Conservation (phyloP, 2,797 vertebrate species). For the Rhinella marina region DNA sequence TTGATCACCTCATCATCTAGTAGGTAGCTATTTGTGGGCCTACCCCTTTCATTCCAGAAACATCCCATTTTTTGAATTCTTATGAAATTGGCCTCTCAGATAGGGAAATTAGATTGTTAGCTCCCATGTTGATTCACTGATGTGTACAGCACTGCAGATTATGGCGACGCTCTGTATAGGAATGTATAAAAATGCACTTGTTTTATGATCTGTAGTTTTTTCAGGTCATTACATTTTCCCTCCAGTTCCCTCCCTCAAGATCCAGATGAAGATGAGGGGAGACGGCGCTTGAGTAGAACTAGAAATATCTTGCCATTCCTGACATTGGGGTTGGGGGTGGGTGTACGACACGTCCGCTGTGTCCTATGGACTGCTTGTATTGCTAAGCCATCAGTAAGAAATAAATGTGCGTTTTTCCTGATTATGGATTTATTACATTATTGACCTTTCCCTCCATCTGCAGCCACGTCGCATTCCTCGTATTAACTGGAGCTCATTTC, state of each 20-base stretch:
- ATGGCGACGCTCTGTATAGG: not conserved
- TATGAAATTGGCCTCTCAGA: too few relatives aligned
- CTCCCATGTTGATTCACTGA: not conserved
- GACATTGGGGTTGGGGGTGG: not conserved
- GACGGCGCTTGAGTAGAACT: not conserved
- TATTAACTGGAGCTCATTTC: conserved; percentile 40
- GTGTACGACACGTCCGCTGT: not conserved
- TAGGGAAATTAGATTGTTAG: not conserved
- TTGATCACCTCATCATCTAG: too few relatives aligned
- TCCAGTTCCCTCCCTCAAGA: not conserved
- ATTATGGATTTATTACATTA: conserved; percentile 28
- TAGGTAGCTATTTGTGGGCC: too few relatives aligned
- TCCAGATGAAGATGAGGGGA: not conserved
- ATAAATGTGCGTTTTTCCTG: conserved; percentile 17
- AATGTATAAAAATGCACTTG: too few relatives aligned
- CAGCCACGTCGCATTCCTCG: not conserved
- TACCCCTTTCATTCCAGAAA: too few relatives aligned
- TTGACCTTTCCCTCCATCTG: conserved; percentile 37
- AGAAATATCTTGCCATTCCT: not conserved
- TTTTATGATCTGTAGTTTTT: too few relatives aligned
- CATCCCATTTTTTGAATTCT: too few relatives aligned
- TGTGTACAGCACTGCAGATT: too few relatives aligned
- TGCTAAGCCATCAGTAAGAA: conserved; percentile 1
- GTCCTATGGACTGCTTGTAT: not conserved
- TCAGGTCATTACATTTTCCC: not conserved